These are phyloP conservation scores for Leiothrix lutea DNA, from an alignment of 2,113 vertebrate genomes.

Conservation along the genomic window DNA sequence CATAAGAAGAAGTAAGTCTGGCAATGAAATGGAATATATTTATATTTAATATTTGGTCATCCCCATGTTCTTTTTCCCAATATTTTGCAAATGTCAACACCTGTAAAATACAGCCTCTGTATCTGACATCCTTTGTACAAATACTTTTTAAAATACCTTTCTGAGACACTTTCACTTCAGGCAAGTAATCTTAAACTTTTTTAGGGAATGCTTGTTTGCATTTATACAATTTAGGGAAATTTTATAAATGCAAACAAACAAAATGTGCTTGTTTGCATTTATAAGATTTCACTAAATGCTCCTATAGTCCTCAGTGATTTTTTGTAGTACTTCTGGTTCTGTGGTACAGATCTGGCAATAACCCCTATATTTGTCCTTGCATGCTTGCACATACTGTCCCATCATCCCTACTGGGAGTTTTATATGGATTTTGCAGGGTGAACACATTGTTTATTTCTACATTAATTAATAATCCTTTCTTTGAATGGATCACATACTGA, in stretches of 20 bases:
- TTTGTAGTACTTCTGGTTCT: not conserved
- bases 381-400: not conserved
- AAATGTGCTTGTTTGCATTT: not conserved
- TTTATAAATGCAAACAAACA: no score
- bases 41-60: not conserved
- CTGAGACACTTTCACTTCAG: not conserved
- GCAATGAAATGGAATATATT: not conserved
- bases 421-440: not conserved
- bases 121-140: not conserved
- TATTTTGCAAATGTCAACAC: not conserved
- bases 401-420: accelerated
- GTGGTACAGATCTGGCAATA: not conserved
- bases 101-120: not conserved
- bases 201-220: not conserved
- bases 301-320: not conserved
- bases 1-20: not conserved
- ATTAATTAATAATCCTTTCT: not conserved
- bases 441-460: not conserved
- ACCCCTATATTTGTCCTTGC: not conserved
- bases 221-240: not conserved
- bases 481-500: not conserved
- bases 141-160: not conserved
- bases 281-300: not conserved
- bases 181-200: not conserved
- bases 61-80: accelerated